Evolutionary conservation across 2,888 invertebrate species (phyloP), one percentile per base, ranked within the genome.

Genomic region (Aelia acuminata): DNA sequence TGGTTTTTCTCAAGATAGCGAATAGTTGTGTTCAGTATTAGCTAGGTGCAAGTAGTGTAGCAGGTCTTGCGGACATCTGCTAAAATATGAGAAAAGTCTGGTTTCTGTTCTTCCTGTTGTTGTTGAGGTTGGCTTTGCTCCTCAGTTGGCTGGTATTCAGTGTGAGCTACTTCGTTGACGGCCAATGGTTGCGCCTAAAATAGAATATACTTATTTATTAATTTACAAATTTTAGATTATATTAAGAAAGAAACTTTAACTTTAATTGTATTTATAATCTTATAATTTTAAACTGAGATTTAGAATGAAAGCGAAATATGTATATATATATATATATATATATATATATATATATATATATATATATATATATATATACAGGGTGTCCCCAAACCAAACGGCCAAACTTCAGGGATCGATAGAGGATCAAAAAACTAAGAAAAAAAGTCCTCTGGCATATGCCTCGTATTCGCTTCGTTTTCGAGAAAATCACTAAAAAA

Each of bases 61-160:
- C 96, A 96, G 70, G 97, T 97, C 92, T 97, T 97, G 90, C 97
- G 94, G 85, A 97, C 97, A 90, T 97, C 97, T 8, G 97, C 97
- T 90, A 97, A 93, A 91, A 97, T 97, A 91, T 97, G 97, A 93
- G 97, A 97, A 93, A 97, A 97, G 92, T 97, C 97, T 90, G 97
- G 97, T 90, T 97, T 97, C 87, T 95, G 95, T 91, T 96, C 94
- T 84, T 90, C 90, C 43, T 89, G 88, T 18, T 93, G 93, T 85
- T 94, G 94, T 49, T 92, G 91, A 49, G 92, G 90, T 70, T 92
- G 94, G 90, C 92, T 88, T 91, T 91, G 90, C 90, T 89, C 89
- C 89, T 89, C 90, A 90, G 90, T 90, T 11, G 48, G 84, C 31
- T 87, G 89, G 26, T 87, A 48, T 47, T 89, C 80, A n/a, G n/a